A percentile compares a stretch with the other conserved stretches of the same genome.
Conservation (phyloP, 2,797 vertebrate genomes). For the Gymnoscopelus braueri region DNA sequence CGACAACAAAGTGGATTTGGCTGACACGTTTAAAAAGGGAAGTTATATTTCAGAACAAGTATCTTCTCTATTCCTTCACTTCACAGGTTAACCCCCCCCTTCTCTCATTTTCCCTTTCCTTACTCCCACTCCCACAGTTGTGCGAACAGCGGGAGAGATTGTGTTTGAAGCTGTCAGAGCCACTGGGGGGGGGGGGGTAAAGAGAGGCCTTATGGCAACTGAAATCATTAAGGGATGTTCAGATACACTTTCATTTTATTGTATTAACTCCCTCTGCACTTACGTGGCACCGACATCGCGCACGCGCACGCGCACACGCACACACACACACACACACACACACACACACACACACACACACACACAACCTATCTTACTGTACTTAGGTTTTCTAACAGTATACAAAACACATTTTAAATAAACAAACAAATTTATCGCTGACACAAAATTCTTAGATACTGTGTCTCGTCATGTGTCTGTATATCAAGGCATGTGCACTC, state of each 20-base stretch:
- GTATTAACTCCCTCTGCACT: conserved; percentile 30
- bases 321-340: no score
- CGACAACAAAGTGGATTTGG: conserved; percentile 45
- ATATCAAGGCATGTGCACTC: no score
- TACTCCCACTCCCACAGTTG: background rate
- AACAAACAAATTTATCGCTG: no score
- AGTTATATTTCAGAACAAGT: no score
- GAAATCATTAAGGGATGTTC: conserved; percentile 71
- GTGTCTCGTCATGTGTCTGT: no score
- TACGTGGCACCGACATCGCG: conserved; percentile 39
- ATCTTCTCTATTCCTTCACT: conserved; percentile 58
- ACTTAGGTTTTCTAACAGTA: no score
- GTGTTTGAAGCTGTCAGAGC: conserved; percentile 74
- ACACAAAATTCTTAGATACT: no score
- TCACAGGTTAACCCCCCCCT: conserved; percentile 27
- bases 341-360: no score
- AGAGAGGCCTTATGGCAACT: conserved; percentile 47
- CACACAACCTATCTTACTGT: no score
- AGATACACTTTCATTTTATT: conserved; percentile 44
- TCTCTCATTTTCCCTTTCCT: conserved; percentile 52
- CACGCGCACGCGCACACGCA: no score
- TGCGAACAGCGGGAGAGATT: conserved; percentile 71
- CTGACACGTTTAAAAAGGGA: no score
- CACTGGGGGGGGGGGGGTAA: conserved; percentile 10
- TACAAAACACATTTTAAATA: no score